These are phyloP conservation scores for Periplaneta americana DNA, from an alignment of 1,140 invertebrate species.

Conservation along the genomic window DNA sequence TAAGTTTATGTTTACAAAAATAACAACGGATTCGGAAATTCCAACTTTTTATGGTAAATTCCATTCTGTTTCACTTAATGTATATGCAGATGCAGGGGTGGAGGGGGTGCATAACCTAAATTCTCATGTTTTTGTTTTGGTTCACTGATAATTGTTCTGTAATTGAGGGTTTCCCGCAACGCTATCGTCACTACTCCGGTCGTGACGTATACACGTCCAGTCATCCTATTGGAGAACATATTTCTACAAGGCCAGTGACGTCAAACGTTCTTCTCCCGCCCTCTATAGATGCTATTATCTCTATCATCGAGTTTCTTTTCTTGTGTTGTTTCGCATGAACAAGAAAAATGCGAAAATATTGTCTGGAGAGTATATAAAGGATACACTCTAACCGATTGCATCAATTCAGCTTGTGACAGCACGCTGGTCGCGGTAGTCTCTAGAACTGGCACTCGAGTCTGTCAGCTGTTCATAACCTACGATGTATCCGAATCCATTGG, in stretches of 20 bases:
- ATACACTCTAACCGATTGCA: neutral
- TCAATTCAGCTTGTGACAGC: neutral
- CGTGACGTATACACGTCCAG: neutral
- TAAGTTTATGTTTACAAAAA: too few species aligned
- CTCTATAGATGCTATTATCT: neutral
- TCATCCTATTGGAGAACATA: neutral
- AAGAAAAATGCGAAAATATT: neutral
- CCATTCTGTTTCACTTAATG: too few species aligned
- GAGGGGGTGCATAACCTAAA: too few species aligned
- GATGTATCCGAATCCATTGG: constrained; percentile 69
- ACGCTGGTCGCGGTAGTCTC: too few species aligned
- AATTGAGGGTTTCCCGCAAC: neutral
- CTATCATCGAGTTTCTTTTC: neutral
- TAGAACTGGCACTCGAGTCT: neutral
- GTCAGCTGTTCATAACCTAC: neutral
- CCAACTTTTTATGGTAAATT: too few species aligned
- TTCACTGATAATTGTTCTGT: too few species aligned
- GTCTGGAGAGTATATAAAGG: neutral
- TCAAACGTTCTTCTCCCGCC: neutral
- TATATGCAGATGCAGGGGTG: too few species aligned
- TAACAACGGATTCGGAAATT: too few species aligned
- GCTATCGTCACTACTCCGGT: too few species aligned
- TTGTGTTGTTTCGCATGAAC: too few species aligned
- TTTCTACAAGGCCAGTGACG: neutral
- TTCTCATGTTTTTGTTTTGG: too few species aligned